These are phyloP conservation scores for Agonopterix arenella DNA, from an alignment of 2,888 invertebrate species.

Conservation along the genomic window DNA sequence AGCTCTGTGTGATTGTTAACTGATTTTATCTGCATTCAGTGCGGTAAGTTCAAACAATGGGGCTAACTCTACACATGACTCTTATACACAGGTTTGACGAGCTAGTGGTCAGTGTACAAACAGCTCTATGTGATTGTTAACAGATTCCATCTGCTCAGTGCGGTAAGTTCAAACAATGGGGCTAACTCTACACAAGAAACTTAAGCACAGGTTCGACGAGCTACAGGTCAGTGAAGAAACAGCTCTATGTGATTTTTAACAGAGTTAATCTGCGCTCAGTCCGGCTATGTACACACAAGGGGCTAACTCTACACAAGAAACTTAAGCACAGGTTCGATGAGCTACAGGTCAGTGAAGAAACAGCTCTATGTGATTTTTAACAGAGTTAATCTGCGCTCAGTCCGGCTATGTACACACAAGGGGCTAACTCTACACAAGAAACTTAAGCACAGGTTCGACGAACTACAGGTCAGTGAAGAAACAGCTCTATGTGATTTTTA, in stretches of 20 bases:
- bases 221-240: not conserved
- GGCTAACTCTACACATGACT: constrained; percentile 22
- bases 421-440: constrained; percentile 24
- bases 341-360: not conserved
- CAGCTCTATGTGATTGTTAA: not conserved
- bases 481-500: not conserved
- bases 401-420: constrained; percentile 22
- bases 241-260: constrained; percentile 1
- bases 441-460: constrained; percentile 17
- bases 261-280: constrained; percentile 22
- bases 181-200: constrained; percentile 21
- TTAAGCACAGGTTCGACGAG: constrained; percentile 19
- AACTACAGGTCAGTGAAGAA: constrained; percentile 4
- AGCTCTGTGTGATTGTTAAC: constrained; percentile 1
- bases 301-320: constrained; percentile 22
- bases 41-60: constrained; percentile 23
- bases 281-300: constrained; percentile 22
- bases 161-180: constrained; percentile 21
- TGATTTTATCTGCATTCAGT: constrained; percentile 22
- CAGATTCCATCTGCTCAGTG: constrained; percentile 25
- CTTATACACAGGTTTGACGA: constrained; percentile 19
- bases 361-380: not conserved
- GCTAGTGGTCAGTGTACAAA: not conserved
- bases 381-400: constrained; percentile 22
- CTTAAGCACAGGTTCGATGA: constrained; percentile 19